These are phyloP conservation scores for Mormyrus iriodes DNA, from an alignment of 2,113 vertebrate species.

Conservation along the genomic window DNA sequence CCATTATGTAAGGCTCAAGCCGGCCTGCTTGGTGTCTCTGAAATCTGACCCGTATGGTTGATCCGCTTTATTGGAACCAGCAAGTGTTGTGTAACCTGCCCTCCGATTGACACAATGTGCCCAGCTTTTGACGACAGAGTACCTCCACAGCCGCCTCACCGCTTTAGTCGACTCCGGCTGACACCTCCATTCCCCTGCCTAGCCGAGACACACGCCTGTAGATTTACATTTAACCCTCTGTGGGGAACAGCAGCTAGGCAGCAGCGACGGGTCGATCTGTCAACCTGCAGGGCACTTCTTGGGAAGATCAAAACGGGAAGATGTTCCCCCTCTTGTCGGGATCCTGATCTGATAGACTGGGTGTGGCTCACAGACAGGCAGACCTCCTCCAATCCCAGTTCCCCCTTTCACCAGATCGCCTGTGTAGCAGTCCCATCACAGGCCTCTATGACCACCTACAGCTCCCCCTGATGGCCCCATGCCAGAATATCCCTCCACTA, in stretches of 20 bases:
- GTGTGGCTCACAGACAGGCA: not conserved
- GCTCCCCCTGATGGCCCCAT: not conserved
- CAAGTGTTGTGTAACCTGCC: slow-evolving; percentile 15
- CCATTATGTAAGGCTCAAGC: not conserved
- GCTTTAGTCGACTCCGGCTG: not conserved
- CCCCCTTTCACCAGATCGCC: not conserved
- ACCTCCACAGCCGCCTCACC: not conserved
- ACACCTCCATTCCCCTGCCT: not conserved
- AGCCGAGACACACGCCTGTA: not conserved
- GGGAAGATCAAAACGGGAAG: not conserved
- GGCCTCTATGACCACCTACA: not conserved
- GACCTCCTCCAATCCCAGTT: not conserved
- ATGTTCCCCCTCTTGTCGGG: not conserved
- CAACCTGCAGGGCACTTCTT: not conserved
- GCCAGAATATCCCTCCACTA: not conserved
- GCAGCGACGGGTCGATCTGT: not conserved
- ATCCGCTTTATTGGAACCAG: not conserved
- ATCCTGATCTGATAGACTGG: not conserved
- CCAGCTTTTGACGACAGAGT: not conserved
- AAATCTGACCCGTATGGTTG: not conserved
- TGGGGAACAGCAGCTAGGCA: not conserved
- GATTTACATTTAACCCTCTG: too few species aligned
- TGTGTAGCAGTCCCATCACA: not conserved
- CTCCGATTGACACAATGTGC: not conserved
- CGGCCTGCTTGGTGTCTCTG: slow-evolving; percentile 3